Conservation (phyloP, 2,113 vertebrate genomes). For the Equus przewalskii region DNA sequence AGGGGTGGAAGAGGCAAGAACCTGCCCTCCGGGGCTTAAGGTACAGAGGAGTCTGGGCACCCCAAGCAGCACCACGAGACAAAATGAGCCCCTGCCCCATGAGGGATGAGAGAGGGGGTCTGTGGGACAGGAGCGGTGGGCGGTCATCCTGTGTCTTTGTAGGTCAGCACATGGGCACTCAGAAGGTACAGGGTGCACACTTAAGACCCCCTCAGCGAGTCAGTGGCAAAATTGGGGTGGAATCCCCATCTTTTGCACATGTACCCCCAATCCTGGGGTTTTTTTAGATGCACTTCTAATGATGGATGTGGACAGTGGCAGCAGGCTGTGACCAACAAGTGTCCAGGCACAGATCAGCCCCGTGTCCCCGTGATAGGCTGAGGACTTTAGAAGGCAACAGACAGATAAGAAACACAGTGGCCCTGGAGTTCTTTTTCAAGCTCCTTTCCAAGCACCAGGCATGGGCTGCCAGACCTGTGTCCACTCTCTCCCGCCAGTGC, state of each 20-base stretch:
- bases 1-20: not conserved
- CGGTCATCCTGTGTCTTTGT: not conserved
- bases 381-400: too few species aligned
- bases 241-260: not conserved
- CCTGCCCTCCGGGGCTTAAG: not conserved
- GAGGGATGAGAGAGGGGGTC: not conserved
- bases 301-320: not conserved
- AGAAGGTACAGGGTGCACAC: not conserved
- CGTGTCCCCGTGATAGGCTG: not conserved
- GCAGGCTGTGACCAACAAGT: not conserved
- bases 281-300: not conserved
- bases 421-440: not conserved
- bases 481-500: not conserved
- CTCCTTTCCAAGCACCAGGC: not conserved
- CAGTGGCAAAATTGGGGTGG: not conserved
- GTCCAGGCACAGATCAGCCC: not conserved
- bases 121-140: not conserved
- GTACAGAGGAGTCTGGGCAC: not conserved
- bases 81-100: accelerated
- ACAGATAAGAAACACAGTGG: too few species aligned
- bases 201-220: not conserved
- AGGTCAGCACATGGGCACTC: accelerated
- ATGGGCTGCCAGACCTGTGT: accelerated
- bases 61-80: accelerated
- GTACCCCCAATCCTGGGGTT: not conserved